Evolutionary conservation across 2,113 vertebrate species (phyloP), one percentile per base, ranked within the genome.

Genomic region (Ceyx margarethae): DNA sequence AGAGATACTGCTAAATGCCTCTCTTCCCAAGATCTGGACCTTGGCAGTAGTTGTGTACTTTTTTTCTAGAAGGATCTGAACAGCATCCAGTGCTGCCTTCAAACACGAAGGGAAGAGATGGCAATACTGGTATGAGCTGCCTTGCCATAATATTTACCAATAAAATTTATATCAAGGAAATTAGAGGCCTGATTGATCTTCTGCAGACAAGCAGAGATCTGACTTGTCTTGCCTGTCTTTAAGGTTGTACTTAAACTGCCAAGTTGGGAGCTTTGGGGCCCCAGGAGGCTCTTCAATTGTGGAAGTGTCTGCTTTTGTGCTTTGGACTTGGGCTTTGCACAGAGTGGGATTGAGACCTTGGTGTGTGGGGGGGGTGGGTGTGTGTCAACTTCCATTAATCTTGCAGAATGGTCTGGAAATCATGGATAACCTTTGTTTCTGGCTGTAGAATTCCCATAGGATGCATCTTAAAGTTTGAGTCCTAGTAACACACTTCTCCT

Each of bases 401-500:
- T 31, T 0, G 3, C 33, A 45, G 37, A 62, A 48, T 61, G 26
- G 67, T 51, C 62, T 72, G 64, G 53, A 85, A 91, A 51, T 18
- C 68, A 68, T 4, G 8, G 72, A 29, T 46, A 43, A 81, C 22
- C 3, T 68, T 58, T 56, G 62, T 71, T 85, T 65, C n/a, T 20
- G 10, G 45, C 14, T 90, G 48, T 14, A 35, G 64, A 62, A 40
- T 65, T 91, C 89, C 42, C 85, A 22, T 58, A 40, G 78, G 73
- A 65, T 56, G 60, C 35, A 23, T 87, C 56, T 64, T 75, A 5
- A 87, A 84, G 48, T 92, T 74, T 89, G 67, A 90, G 57, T 91
- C 31, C 89, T 87, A 75, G 64, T 97, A 74, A 97, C 93, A 88
- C 92, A 40, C 65, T 93, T 90, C 88, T 94, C 87, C 96, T 97